Base-by-base conservation (phyloP, 2,888 invertebrate species). In the Ormyrus thymus region DNA sequence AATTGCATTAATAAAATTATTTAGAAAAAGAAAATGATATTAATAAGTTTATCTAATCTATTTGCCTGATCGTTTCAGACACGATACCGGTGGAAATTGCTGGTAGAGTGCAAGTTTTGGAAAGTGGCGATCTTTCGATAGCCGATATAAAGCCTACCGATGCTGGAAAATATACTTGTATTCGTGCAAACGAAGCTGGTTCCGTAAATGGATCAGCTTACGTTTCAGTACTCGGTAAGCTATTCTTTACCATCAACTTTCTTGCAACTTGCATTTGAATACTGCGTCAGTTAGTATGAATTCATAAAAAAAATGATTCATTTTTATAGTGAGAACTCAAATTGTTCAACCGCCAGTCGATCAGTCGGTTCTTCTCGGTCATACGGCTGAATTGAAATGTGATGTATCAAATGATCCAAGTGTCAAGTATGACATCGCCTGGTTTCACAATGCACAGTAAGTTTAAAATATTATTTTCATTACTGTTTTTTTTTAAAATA, bases 331-430 rank as follows among this genome's bases (percentile, higher is more conserved):
- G 87, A 93, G 97, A 85, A 98, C 98, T 9, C 96, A 97, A 91
- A 98, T 99, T 86, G 94, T 97, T 82, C 96, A 96, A 84, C 97
- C 98, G 74, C 98, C 98, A 72, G 96, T 96, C 81, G 97, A 98
- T 89, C 96, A 97, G 46, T 94, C 95, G 82, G 97, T 98, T 45
- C 93, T 98, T 81, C 93, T 98, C 81, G 98, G 98, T 43, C 95
- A 97, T 84, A 97, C 97, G 71, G 97, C 98, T 11, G 95, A 96
- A 64, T 91, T 99, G 83, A 97, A 97, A 88, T 99, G 99, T 91
- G 97, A 96, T 91, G 96, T 98, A 80, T 96, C 96, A 55, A 96
- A 96, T 86, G 98, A 98, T 91, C 95, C 96, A 65, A 94, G 94
- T 82, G 96, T 97, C 61, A 95, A 95, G 76, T 97, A 94, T 89